Percentiles rank a stretch among this genome's conserved stretches.
phyloP scores from a whole-genome alignment of 2,888 invertebrate genomes.

The Zygothrica quintamaculata region DNA sequence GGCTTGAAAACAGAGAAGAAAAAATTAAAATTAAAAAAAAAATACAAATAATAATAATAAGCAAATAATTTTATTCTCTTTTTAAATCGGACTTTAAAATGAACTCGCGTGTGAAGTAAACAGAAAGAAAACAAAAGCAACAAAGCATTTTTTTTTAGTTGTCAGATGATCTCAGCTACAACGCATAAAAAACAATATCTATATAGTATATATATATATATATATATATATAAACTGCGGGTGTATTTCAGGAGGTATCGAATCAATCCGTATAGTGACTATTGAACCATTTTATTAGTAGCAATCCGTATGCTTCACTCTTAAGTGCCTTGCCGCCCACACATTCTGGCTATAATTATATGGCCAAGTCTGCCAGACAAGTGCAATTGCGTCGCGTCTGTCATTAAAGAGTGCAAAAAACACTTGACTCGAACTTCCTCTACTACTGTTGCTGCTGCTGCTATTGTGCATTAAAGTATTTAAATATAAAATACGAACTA shows the following conservation, averaged over 20 bases:
- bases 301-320: conserved; percentile 22
- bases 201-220: too few relatives aligned
- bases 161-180: conserved; percentile 75
- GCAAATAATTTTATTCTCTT: conserved; percentile 50
- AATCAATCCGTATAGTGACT: conserved; percentile 54
- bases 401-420: conserved; percentile 19
- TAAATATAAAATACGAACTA: too few relatives aligned
- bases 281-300: conserved; percentile 53
- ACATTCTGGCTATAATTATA: conserved; percentile 12
- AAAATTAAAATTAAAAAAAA: too few relatives aligned
- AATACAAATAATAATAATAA: conserved; percentile 19
- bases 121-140: conserved; percentile 17
- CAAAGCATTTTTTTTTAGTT: background rate
- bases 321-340: conserved; percentile 57
- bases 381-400: conserved; percentile 43
- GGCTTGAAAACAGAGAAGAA: conserved; percentile 38
- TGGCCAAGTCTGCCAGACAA: conserved; percentile 20
- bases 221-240: conserved; percentile 30
- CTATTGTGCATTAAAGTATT: too few relatives aligned
- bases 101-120: conserved; percentile 35
- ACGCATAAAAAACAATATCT: conserved; percentile 56
- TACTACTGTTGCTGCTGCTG: conserved; percentile 15
- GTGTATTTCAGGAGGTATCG: conserved; percentile 42
- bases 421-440: conserved; percentile 63
- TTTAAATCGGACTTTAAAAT: conserved; percentile 24